Percentiles rank a stretch among this genome's conserved stretches.
phyloP scores from a whole-genome alignment of 2,113 vertebrate genomes.

The Cyprinodon variegatus region DNA sequence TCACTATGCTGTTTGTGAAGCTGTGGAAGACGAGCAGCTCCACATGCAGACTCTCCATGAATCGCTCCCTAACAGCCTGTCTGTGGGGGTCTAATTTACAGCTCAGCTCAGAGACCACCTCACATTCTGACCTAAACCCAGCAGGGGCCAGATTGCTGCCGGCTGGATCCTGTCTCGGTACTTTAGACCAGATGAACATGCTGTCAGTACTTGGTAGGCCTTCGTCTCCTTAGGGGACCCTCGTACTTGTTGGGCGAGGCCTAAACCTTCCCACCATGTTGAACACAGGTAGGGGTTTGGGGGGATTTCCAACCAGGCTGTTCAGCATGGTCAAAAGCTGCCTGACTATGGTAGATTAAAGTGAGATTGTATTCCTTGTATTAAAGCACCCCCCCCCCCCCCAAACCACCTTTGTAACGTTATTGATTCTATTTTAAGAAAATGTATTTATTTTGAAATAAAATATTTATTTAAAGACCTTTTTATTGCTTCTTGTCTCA shows the following conservation, averaged over 20 bases:
- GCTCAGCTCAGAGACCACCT: conserved; percentile 22
- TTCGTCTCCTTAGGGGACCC: conserved; percentile 54
- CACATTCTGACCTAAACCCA: conserved; percentile 54
- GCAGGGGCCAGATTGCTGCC: conserved; percentile 61
- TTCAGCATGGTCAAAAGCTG: conserved; percentile 70
- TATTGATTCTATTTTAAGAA: conserved; percentile 84
- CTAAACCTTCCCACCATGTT: conserved; percentile 70
- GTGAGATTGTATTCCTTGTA: conserved; percentile 75
- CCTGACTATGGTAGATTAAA: conserved; percentile 65
- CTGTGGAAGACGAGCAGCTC: conserved; percentile 37
- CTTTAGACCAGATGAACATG: conserved; percentile 70
- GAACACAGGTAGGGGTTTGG: conserved; percentile 1
- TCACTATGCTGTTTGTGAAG: conserved; percentile 55
- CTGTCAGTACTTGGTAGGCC: no score
- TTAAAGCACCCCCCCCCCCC: conserved; percentile 44
- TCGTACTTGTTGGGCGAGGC: conserved; percentile 39
- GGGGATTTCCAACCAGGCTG: conserved; percentile 48
- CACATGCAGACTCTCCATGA: conserved; percentile 52
- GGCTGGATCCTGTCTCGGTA: conserved; percentile 71
- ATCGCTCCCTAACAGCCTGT: conserved; percentile 61
- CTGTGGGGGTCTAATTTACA: conserved; percentile 44
- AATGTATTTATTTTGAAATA: conserved; percentile 87
- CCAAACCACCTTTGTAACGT: conserved; percentile 72
- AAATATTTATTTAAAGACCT: conserved; percentile 85
- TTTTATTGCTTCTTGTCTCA: conserved; percentile 13